Evolutionary conservation across 2,797 vertebrate genomes (phyloP).

Genomic region (Enteromius treurensis): DNA sequence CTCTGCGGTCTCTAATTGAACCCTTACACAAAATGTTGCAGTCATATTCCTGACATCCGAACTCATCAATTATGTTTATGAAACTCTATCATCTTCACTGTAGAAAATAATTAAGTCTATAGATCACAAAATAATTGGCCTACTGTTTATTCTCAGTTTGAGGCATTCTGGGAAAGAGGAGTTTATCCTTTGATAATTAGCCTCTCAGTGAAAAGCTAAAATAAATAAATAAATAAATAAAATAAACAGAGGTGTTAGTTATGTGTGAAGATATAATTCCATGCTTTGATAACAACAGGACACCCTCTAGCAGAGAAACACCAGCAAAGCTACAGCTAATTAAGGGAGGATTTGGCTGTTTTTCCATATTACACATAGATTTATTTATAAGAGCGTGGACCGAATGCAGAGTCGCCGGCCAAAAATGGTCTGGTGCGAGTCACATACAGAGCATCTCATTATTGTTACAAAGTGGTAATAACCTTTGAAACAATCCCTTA

Average conservation of each 20-base stretch:
- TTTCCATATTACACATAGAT: slow-evolving; percentile 64
- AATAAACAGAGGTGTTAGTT: slow-evolving; percentile 67
- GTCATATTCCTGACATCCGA: slow-evolving; percentile 33
- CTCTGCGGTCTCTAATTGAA: slow-evolving; percentile 3
- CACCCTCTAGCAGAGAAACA: slow-evolving; percentile 63
- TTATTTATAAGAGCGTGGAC: slow-evolving; percentile 61
- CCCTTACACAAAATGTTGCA: neutral
- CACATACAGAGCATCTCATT: slow-evolving; percentile 51
- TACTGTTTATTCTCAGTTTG: slow-evolving; percentile 59
- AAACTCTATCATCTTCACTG: slow-evolving; percentile 49
- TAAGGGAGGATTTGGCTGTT: slow-evolving; percentile 65
- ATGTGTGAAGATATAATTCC: slow-evolving; percentile 67
- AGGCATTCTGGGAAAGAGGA: slow-evolving; percentile 60
- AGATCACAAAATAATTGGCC: slow-evolving; percentile 64
- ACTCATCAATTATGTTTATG: slow-evolving; percentile 46
- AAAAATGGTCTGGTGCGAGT: slow-evolving; percentile 40
- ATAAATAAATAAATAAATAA: slow-evolving; percentile 7
- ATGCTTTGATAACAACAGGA: slow-evolving; percentile 67
- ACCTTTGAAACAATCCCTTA: slow-evolving; percentile 47
- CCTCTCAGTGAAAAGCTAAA: slow-evolving; percentile 60
- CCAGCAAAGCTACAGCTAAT: slow-evolving; percentile 60
- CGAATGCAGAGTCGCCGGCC: slow-evolving; percentile 49
- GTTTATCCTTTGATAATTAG: slow-evolving; percentile 68
- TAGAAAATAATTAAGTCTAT: slow-evolving; percentile 64
- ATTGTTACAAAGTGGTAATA: slow-evolving; percentile 59